Evolutionary conservation across 2,888 invertebrate genomes (phyloP).

Genomic region (Lobophora halterata): DNA sequence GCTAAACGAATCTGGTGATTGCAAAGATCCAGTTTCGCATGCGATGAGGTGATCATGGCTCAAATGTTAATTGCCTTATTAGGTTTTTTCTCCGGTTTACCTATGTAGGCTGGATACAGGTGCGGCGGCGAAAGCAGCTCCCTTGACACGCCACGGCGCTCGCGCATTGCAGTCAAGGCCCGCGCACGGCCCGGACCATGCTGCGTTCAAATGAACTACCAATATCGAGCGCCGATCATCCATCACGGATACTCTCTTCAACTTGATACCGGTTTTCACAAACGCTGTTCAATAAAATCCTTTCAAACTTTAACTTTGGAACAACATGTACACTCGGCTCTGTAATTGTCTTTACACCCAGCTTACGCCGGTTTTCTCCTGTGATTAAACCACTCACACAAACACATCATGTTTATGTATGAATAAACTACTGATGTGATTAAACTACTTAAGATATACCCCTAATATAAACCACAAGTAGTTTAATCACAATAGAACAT

Average conservation of each 20-base stretch:
- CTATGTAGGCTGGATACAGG: constrained; percentile 57
- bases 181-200: constrained; percentile 46
- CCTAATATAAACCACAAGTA: no score
- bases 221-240: constrained; percentile 17
- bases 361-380: no score
- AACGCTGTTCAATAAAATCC: constrained; percentile 1
- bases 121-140: constrained; percentile 79
- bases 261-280: constrained; percentile 18
- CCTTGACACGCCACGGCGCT: constrained; percentile 79
- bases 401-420: constrained; percentile 5
- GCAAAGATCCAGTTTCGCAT: not conserved
- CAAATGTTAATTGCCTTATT: constrained; percentile 36
- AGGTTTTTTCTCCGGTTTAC: constrained; percentile 41
- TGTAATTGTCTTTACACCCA: no score
- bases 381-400: no score
- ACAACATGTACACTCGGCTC: no score
- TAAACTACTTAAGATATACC: no score
- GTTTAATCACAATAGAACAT: no score
- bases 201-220: constrained; percentile 49
- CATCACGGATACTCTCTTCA: constrained; percentile 10
- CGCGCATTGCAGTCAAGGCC: constrained; percentile 79
- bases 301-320: no score
- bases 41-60: not conserved
- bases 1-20: no score
- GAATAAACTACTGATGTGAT: no score